Base-by-base conservation (phyloP, 2,797 vertebrate genomes). In the Silurus aristotelis region DNA sequence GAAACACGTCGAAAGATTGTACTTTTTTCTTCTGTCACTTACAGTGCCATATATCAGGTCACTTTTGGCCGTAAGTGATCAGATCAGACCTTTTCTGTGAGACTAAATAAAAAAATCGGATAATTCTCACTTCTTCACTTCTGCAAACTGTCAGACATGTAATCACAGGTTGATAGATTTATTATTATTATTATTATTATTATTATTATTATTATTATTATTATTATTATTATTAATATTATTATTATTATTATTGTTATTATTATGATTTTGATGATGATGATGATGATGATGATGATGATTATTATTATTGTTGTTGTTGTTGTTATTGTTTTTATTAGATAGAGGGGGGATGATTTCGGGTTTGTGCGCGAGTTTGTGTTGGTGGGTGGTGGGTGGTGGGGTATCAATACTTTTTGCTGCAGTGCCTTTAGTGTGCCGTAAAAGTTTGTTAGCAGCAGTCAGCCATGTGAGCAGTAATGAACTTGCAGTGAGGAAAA, bases 401-500 rank as follows among this genome's bases (percentile, higher is more conserved):
- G 56, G 25, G 27, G 2, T 9, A 7, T 60, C 20, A 43, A 15
- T 61, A 83, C 52, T 48, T 58, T 76, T 20, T 56, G 67, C 71
- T 71, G 8, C 52, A 38, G 20, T 70, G 17, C 78, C 67, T 79
- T 82, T 83, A 83, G 60, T 88, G 76, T 79, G 77, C 75, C 78
- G 66, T 75, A 67, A 38, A 84, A 80, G 83, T 88, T 85, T 88
- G 82, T 87, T 72, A 58, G 70, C 67, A 85, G 77, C 68, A 79
- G 83, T 87, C 79, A 88, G 82, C 72, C 83, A 90, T 85, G 83
- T 81, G 58, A 88, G 88, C 84, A 88, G 86, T 87, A 88, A 89
- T 89, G 85, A 87, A 90, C 86, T 91, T 90, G 86, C 84, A 89
- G 83, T 55, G 80, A 88, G 85, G 87, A 88, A 85, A 80, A 88